These are phyloP conservation scores for Pyrgilauda ruficollis DNA, from an alignment of 2,113 vertebrate genomes.

Conservation along the genomic window DNA sequence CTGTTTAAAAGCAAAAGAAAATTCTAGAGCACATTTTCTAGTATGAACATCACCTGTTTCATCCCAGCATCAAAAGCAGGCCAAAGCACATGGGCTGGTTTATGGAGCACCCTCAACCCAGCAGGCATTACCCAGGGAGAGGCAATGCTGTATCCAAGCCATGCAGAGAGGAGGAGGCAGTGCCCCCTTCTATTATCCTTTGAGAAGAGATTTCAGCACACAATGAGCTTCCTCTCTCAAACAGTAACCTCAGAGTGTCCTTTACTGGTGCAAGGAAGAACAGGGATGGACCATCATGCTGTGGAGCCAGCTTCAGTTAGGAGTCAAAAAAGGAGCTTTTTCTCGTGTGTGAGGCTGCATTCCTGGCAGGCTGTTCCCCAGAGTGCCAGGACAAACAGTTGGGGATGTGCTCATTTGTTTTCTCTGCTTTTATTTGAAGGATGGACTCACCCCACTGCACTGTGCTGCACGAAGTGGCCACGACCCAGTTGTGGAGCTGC, in stretches of 20 bases:
- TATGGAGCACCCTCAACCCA: neutral
- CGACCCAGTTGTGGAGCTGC: constrained; percentile 90
- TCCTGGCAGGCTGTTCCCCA: neutral
- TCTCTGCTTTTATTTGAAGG: constrained; percentile 73
- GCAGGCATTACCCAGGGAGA: neutral
- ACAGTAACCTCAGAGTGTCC: neutral
- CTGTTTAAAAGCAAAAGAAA: neutral
- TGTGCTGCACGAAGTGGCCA: constrained; percentile 96
- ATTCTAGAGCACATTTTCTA: neutral
- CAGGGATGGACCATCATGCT: neutral
- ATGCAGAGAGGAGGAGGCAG: neutral
- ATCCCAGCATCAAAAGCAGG: neutral
- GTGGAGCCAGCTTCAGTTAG: neutral
- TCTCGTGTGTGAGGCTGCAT: rapidly evolving
- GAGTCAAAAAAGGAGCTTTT: neutral
- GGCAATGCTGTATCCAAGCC: neutral
- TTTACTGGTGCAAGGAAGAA: neutral
- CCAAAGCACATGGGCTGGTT: neutral
- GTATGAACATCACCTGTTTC: neutral
- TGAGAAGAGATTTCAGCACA: neutral
- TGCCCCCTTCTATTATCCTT: neutral
- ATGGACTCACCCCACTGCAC: constrained; percentile 94
- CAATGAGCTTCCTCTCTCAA: neutral
- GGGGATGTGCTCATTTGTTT: neutral
- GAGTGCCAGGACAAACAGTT: neutral